Percentiles rank a stretch among this genome's conserved stretches.
Evolutionary conservation across 2,797 vertebrate genomes (phyloP).

Genomic region (Notoglanidium macrostoma): DNA sequence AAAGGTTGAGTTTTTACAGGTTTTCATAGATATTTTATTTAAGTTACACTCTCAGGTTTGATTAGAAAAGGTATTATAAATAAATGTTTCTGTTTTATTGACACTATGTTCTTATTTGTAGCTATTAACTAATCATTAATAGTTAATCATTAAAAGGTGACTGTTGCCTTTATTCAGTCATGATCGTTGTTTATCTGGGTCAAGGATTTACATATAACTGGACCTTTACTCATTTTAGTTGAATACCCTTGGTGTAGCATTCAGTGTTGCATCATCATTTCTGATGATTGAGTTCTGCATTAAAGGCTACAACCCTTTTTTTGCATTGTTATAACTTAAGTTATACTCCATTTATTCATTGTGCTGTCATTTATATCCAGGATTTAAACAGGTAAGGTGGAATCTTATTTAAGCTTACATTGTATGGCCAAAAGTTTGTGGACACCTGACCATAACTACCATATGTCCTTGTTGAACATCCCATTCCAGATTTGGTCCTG

Average conservation of each 20-base stretch:
- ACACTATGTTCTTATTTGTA: not conserved
- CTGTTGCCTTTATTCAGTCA: not conserved
- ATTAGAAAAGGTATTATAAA: not conserved
- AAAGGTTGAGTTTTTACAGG: not conserved
- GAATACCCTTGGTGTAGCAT: not conserved
- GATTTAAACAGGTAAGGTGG: not conserved
- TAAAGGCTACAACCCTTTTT: not conserved
- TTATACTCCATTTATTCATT: not conserved
- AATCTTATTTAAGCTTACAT: not conserved
- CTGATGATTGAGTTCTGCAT: not conserved
- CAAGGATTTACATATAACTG: not conserved
- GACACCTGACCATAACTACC: not conserved
- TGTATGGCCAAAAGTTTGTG: not conserved
- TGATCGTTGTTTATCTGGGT: not conserved
- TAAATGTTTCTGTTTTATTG: too few species aligned
- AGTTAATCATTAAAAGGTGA: not conserved
- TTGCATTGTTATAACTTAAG: not conserved
- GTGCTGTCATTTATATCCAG: not conserved
- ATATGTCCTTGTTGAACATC: not conserved
- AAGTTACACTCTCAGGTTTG: not conserved
- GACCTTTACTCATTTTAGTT: not conserved
- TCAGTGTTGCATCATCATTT: not conserved
- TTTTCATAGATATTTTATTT: not conserved
- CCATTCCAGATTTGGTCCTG: not conserved
- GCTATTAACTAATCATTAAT: not conserved